Evolutionary conservation across 2,888 invertebrate species (phyloP).

Genomic region (Plemyria rubiginata): DNA sequence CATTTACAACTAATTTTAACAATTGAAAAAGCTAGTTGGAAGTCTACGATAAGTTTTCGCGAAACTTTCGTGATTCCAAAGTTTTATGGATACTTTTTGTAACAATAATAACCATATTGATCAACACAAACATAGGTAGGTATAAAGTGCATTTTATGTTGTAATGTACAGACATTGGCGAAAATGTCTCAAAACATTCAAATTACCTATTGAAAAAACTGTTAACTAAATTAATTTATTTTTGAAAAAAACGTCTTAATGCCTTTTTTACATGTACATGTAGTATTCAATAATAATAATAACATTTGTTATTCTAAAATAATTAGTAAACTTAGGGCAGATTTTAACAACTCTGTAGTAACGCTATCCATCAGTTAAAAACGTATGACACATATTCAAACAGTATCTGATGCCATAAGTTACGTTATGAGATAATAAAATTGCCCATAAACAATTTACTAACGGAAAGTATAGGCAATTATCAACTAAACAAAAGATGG

Average conservation of each 20-base stretch:
- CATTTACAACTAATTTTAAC: conserved; percentile 11
- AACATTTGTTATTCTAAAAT: not conserved
- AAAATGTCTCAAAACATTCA: too few species aligned
- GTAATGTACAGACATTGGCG: too few species aligned
- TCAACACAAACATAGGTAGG: not conserved
- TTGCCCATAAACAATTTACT: conserved; percentile 21
- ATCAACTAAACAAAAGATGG: conserved; percentile 8
- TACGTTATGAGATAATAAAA: conserved; percentile 9
- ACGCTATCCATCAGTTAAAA: too few species aligned
- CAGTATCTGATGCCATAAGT: too few species aligned
- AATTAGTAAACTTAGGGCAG: too few species aligned
- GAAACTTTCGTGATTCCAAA: conserved; percentile 36
- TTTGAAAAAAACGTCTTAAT: not conserved
- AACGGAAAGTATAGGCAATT: conserved; percentile 26
- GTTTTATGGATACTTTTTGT: conserved; percentile 5
- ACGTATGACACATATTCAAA: too few species aligned
- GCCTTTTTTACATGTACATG: conserved; percentile 2
- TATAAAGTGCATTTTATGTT: not conserved
- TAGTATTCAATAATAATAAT: conserved; percentile 1
- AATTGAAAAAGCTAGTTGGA: conserved; percentile 16
- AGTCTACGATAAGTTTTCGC: conserved; percentile 29
- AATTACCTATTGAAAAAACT: not conserved
- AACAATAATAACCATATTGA: not conserved
- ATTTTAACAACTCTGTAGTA: too few species aligned
- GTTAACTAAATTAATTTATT: too few species aligned